Evolutionary conservation across 2,888 invertebrate species (phyloP).

Genomic region (Drosophila austrosaltans): DNA sequence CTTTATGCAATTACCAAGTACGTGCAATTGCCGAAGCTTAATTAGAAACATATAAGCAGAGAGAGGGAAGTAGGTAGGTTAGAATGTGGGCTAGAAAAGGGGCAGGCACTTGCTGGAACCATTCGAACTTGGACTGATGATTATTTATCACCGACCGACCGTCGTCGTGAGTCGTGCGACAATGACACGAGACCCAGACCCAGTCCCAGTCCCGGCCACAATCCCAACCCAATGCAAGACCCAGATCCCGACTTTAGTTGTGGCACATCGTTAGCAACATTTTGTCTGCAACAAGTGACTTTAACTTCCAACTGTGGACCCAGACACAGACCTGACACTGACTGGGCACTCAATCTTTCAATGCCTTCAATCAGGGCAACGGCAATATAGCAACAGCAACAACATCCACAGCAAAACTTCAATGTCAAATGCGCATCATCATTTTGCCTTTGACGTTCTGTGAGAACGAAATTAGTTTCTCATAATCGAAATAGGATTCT

Average conservation of each 20-base stretch:
- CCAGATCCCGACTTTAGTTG: conserved; percentile 27
- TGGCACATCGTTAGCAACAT: conserved; percentile 64
- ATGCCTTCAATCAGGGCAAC: conserved; percentile 39
- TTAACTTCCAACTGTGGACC: conserved; percentile 35
- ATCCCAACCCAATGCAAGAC: conserved; percentile 31
- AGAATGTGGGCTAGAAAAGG: too few species aligned
- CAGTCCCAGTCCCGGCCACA: conserved; percentile 22
- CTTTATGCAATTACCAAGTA: conserved; percentile 74
- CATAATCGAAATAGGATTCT: conserved; percentile 25
- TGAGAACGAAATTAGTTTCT: conserved; percentile 64
- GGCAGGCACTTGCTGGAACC: conserved; percentile 35
- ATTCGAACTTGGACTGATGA: conserved; percentile 62
- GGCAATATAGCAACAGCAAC: neutral
- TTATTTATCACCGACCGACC: conserved; percentile 70
- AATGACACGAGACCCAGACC: conserved; percentile 63
- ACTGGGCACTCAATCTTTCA: conserved; percentile 55
- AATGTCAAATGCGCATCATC: conserved; percentile 52
- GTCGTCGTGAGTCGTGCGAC: conserved; percentile 78
- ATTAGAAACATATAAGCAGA: conserved; percentile 59
- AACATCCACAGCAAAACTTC: conserved; percentile 1
- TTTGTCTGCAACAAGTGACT: conserved; percentile 60
- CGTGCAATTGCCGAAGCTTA: conserved; percentile 68
- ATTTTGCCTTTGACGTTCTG: conserved; percentile 59
- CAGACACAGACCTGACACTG: conserved; percentile 28
- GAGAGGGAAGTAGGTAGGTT: conserved; percentile 19